Percentiles rank a stretch among this genome's conserved stretches.
Evolutionary conservation across 2,113 vertebrate genomes (phyloP).

Genomic region (Thomomys bottae): DNA sequence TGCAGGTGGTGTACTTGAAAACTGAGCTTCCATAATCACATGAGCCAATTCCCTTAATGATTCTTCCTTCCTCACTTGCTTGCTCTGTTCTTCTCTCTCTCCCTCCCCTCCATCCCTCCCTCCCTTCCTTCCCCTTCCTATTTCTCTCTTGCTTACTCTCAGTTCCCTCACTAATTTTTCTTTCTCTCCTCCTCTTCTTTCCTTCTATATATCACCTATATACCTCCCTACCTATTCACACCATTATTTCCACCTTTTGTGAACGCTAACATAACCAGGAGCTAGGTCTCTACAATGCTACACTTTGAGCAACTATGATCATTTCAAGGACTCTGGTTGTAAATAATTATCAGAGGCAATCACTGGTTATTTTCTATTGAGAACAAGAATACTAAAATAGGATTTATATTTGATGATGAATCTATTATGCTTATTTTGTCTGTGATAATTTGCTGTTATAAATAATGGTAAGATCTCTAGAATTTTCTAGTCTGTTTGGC

Average conservation of each 20-base stretch:
- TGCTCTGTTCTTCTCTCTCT: no score
- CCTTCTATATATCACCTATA: neutral
- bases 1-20: neutral
- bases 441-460: neutral
- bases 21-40: neutral
- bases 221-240: neutral
- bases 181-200: no score
- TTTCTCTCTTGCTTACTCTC: no score
- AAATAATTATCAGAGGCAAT: neutral
- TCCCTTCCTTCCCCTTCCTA: no score
- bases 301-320: neutral
- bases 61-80: no score
- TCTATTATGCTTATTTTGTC: neutral
- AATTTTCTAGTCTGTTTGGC: neutral
- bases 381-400: neutral
- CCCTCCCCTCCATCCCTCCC: no score
- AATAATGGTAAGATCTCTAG: neutral
- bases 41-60: neutral
- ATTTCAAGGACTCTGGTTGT: neutral
- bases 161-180: no score
- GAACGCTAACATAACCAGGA: neutral
- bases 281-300: neutral
- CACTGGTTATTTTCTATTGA: neutral
- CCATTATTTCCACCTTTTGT: neutral
- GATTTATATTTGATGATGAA: neutral